phyloP scores from a whole-genome alignment of 30 jellyfish, hydroid and myxozoan species.

The Aurelia sp. region DNA sequence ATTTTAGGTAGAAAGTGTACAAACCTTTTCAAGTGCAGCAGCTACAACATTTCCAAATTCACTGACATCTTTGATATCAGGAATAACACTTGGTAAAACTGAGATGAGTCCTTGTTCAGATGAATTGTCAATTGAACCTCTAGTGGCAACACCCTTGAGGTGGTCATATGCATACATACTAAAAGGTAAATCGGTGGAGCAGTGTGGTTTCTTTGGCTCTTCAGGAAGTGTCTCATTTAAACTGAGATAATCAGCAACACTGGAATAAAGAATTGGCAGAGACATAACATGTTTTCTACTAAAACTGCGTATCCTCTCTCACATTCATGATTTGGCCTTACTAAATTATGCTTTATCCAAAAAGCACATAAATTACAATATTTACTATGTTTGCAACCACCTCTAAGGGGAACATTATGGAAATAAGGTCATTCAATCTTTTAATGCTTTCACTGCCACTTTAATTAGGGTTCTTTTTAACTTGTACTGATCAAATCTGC shows the following conservation, averaged over 20 bases:
- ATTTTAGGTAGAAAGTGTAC: background rate
- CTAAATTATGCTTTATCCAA: too few species aligned
- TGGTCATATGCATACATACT: constrained; percentile 96
- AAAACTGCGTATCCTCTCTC: too few species aligned
- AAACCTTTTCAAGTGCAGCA: constrained; percentile 77
- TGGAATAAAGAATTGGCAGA: constrained; percentile 1
- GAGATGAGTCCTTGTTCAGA: constrained; percentile 85
- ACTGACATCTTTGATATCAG: constrained; percentile 64
- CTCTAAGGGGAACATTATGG: too few species aligned
- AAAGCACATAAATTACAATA: too few species aligned
- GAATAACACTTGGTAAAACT: constrained; percentile 76
- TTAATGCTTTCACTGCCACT: too few species aligned
- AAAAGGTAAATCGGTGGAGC: constrained; percentile 77
- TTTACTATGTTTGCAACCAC: too few species aligned
- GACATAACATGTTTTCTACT: too few species aligned
- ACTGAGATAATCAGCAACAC: constrained; percentile 74
- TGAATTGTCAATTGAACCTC: constrained; percentile 44
- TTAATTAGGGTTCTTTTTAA: too few species aligned
- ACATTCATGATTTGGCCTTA: too few species aligned
- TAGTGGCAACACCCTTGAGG: constrained; percentile 82
- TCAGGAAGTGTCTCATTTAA: constrained; percentile 16
- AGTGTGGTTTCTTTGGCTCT: constrained; percentile 68
- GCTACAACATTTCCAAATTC: constrained; percentile 83
- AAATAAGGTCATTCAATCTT: too few species aligned
- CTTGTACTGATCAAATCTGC: too few species aligned